Conservation (phyloP, 1,140 invertebrate genomes). For the Bicyclus anynana region DNA sequence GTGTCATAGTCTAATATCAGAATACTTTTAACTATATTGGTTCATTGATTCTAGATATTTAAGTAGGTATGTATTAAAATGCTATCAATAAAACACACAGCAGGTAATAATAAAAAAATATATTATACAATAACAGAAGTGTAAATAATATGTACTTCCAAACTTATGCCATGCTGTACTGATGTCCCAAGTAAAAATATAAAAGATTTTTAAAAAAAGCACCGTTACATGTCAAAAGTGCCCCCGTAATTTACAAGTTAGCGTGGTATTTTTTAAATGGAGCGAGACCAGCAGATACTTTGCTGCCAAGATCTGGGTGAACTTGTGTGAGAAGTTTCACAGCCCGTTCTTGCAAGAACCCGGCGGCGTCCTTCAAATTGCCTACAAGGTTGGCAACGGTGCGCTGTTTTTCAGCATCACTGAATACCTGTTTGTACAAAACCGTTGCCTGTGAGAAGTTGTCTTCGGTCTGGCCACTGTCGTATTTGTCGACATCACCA, state of each 20-base stretch:
- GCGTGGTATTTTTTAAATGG: slow-evolving; percentile 76
- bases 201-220: no score
- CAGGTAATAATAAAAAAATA: no score
- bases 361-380: slow-evolving; percentile 86
- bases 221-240: no score
- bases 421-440: slow-evolving; percentile 91
- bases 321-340: slow-evolving; percentile 87
- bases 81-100: no score
- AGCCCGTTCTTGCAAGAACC: slow-evolving; percentile 91
- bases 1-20: no score
- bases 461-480: slow-evolving; percentile 89
- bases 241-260: slow-evolving; percentile 78
- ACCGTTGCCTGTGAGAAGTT: slow-evolving; percentile 90
- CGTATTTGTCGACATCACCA: slow-evolving; percentile 86
- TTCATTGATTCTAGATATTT: no score
- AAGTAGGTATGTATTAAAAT: no score
- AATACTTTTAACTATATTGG: no score
- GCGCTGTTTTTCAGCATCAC: slow-evolving; percentile 83
- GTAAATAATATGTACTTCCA: neutral
- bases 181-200: no score
- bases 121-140: no score
- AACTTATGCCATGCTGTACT: no score
- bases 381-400: slow-evolving; percentile 89
- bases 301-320: slow-evolving; percentile 82
- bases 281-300: slow-evolving; percentile 81